A percentile compares a stretch with the other conserved stretches of the same genome.
Conservation (phyloP, 2,113 vertebrate species). For the Solenodon paradoxus region DNA sequence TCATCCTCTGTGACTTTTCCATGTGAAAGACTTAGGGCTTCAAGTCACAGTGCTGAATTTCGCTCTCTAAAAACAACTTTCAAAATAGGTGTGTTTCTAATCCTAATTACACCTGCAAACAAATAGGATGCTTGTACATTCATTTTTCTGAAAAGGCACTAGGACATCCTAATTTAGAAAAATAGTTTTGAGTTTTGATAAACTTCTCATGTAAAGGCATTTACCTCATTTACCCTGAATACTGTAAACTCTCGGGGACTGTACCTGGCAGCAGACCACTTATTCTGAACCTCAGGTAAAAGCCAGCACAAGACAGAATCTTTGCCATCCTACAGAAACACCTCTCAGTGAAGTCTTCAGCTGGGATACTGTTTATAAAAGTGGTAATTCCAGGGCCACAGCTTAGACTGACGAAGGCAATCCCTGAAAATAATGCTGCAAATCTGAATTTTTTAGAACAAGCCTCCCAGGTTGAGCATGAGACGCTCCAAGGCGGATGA, state of each 20-base stretch:
- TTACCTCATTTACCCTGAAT: neutral
- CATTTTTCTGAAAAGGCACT: conserved; percentile 51
- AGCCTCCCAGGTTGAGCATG: neutral
- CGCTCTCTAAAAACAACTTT: neutral
- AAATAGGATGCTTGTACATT: neutral
- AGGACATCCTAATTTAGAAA: neutral
- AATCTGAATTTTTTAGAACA: neutral
- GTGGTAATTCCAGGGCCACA: neutral
- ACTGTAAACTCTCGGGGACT: neutral
- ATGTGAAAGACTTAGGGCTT: neutral
- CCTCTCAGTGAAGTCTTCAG: neutral
- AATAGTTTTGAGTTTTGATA: neutral
- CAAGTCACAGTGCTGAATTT: conserved; percentile 25
- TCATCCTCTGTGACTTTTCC: conserved; percentile 31
- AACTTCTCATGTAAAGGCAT: neutral
- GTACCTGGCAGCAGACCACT: neutral
- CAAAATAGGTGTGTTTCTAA: neutral
- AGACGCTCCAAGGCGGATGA: neutral
- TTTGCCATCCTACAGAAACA: neutral
- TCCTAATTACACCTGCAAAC: neutral
- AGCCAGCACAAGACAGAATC: neutral
- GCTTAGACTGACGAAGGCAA: neutral
- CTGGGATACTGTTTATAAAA: neutral
- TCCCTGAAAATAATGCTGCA: neutral
- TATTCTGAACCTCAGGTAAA: neutral